Evolutionary conservation across 2,797 vertebrate genomes (phyloP).

Genomic region (Sebastes nivosus): DNA sequence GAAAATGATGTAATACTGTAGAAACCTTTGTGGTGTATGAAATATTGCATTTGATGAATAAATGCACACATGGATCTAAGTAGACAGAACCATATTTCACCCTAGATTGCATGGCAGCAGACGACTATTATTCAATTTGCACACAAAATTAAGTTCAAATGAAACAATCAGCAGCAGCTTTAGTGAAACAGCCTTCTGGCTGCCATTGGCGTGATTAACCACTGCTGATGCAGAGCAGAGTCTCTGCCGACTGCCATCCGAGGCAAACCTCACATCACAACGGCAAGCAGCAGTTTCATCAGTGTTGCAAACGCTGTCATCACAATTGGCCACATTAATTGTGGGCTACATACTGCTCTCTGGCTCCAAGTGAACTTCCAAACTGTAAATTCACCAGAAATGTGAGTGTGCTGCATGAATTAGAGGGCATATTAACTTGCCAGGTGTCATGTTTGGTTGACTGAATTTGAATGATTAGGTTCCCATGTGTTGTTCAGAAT

Average conservation of each 20-base stretch:
- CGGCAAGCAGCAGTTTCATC: slow-evolving; percentile 44
- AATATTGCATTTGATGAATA: slow-evolving; percentile 31
- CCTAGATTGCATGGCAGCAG: not conserved
- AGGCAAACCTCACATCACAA: slow-evolving; percentile 42
- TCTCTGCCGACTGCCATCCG: slow-evolving; percentile 8
- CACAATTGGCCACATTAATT: slow-evolving; percentile 31
- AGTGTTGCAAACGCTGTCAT: slow-evolving; percentile 54
- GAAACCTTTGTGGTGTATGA: slow-evolving; percentile 7
- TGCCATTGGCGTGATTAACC: slow-evolving; percentile 36
- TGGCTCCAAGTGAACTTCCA: slow-evolving; percentile 38
- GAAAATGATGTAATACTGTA: slow-evolving; percentile 22
- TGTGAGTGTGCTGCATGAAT: not conserved
- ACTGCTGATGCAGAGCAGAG: slow-evolving; percentile 54
- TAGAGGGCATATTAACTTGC: not conserved
- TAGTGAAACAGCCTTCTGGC: slow-evolving; percentile 26
- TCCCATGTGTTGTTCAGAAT: slow-evolving; percentile 23
- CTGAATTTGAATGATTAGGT: slow-evolving; percentile 14
- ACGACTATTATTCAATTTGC: slow-evolving; percentile 27
- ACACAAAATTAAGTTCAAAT: slow-evolving; percentile 26
- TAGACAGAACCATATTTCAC: slow-evolving; percentile 29
- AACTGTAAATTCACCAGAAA: slow-evolving; percentile 43
- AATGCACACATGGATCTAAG: slow-evolving; percentile 35
- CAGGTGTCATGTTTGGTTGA: slow-evolving; percentile 20
- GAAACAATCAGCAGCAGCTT: slow-evolving; percentile 44
- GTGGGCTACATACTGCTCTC: slow-evolving; percentile 22